Evolutionary conservation across 2,888 invertebrate genomes (phyloP).

Genomic region (Aphodius granarius): DNA sequence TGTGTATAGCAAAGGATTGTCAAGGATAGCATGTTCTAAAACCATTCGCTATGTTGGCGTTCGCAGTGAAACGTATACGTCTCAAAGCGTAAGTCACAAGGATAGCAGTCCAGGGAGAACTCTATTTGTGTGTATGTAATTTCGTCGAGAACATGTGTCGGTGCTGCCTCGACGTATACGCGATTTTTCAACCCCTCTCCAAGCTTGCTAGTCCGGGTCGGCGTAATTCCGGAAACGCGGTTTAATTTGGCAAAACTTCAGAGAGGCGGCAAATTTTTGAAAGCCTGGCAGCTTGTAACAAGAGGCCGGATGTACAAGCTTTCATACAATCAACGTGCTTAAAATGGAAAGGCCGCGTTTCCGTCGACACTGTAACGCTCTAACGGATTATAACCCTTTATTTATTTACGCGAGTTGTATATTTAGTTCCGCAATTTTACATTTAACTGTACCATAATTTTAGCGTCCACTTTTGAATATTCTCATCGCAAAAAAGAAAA

Average conservation of each 20-base stretch:
- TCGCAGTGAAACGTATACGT: too few species aligned
- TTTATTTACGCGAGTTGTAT: not conserved
- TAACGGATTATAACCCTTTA: not conserved
- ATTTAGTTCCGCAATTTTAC: too few species aligned
- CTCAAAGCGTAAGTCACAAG: too few species aligned
- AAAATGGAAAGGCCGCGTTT: not conserved
- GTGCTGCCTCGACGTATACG: not conserved
- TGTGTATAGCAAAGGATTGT: too few species aligned
- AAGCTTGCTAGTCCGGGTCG: not conserved
- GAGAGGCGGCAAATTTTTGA: not conserved
- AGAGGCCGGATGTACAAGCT: not conserved
- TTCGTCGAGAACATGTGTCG: not conserved
- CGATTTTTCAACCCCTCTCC: not conserved
- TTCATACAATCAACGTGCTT: not conserved
- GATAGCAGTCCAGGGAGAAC: too few species aligned
- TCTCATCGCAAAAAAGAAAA: too few species aligned
- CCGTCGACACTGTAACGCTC: not conserved
- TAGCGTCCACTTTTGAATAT: too few species aligned
- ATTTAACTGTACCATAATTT: too few species aligned
- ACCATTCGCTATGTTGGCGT: too few species aligned
- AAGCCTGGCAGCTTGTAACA: not conserved
- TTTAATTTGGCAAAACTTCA: not conserved
- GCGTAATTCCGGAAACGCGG: not conserved
- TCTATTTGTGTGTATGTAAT: too few species aligned
- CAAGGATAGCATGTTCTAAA: too few species aligned